A percentile compares a stretch with the other conserved stretches of the same genome.
phyloP scores from a whole-genome alignment of 1,140 invertebrate genomes.

The Euwallacea fornicatus region DNA sequence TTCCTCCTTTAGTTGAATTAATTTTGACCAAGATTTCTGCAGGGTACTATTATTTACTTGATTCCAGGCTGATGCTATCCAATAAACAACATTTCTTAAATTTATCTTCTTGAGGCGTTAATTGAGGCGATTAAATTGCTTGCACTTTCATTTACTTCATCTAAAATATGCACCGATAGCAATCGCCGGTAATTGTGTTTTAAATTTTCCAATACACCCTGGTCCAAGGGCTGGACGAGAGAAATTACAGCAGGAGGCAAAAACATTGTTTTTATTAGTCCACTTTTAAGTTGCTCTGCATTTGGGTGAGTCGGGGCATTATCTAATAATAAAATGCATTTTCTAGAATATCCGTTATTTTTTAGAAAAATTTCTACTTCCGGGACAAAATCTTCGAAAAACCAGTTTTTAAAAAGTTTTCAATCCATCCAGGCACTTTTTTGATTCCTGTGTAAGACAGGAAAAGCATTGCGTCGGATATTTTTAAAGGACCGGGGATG shows the following conservation, averaged over 20 bases:
- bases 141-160: no score
- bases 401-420: constrained; percentile 47
- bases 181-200: constrained; percentile 51
- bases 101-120: constrained; percentile 10
- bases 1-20: background rate
- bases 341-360: constrained; percentile 44
- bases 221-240: constrained; percentile 57
- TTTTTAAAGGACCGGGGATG: constrained; percentile 19
- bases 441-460: constrained; percentile 22
- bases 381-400: constrained; percentile 4
- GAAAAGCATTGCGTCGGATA: constrained; percentile 5
- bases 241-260: constrained; percentile 56
- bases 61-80: constrained; percentile 6
- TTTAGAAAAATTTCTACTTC: constrained; percentile 43
- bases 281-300: constrained; percentile 41
- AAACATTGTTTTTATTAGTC: constrained; percentile 45
- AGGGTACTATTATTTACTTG: background rate
- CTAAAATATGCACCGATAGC: no score
- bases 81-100: constrained; percentile 7
- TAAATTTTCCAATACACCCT: constrained; percentile 53
- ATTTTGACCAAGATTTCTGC: constrained; percentile 12
- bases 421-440: constrained; percentile 44
- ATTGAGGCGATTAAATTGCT: no score
- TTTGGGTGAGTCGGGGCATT: constrained; percentile 54
- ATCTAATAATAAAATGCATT: constrained; percentile 55